phyloP scores from a whole-genome alignment of 2,797 vertebrate genomes.

The Lates japonicus region DNA sequence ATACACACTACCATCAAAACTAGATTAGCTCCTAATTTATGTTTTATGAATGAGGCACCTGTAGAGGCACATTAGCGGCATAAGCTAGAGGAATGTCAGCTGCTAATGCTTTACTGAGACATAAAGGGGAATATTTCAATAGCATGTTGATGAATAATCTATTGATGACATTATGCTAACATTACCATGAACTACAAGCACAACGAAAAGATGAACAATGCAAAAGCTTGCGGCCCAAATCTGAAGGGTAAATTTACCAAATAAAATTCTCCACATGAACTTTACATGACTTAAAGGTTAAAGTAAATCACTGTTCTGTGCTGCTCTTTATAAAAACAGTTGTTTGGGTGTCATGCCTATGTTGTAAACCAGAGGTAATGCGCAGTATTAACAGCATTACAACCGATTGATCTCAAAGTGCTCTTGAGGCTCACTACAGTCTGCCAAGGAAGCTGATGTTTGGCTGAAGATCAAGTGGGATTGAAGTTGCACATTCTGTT shows the following conservation, averaged over 20 bases:
- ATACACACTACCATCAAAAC: slow-evolving; percentile 19
- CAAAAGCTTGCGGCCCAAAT: slow-evolving; percentile 6
- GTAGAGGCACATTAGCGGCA: slow-evolving; percentile 41
- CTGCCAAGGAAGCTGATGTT: slow-evolving; percentile 61
- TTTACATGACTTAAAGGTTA: slow-evolving; percentile 19
- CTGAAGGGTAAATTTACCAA: slow-evolving; percentile 8
- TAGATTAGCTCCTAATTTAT: slow-evolving; percentile 47
- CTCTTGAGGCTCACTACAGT: slow-evolving; percentile 44
- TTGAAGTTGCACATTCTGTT: slow-evolving; percentile 50
- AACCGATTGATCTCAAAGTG: slow-evolving; percentile 54
- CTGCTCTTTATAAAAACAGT: neutral
- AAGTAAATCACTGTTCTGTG: neutral
- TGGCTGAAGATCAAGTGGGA: slow-evolving; percentile 63
- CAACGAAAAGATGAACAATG: slow-evolving; percentile 8
- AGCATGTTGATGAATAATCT: slow-evolving; percentile 60
- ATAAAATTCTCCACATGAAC: slow-evolving; percentile 8
- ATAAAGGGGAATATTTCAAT: slow-evolving; percentile 39
- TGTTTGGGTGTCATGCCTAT: slow-evolving; percentile 33
- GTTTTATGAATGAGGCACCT: slow-evolving; percentile 69
- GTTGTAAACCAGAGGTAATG: slow-evolving; percentile 47
- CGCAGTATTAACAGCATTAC: slow-evolving; percentile 40
- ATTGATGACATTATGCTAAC: slow-evolving; percentile 47
- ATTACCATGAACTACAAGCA: slow-evolving; percentile 13
- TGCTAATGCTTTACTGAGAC: slow-evolving; percentile 23
- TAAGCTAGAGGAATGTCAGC: slow-evolving; percentile 28